A percentile compares a stretch with the other conserved stretches of the same genome.
Evolutionary conservation across 2,888 invertebrate species (phyloP).

Genomic region (Aplocera efformata): DNA sequence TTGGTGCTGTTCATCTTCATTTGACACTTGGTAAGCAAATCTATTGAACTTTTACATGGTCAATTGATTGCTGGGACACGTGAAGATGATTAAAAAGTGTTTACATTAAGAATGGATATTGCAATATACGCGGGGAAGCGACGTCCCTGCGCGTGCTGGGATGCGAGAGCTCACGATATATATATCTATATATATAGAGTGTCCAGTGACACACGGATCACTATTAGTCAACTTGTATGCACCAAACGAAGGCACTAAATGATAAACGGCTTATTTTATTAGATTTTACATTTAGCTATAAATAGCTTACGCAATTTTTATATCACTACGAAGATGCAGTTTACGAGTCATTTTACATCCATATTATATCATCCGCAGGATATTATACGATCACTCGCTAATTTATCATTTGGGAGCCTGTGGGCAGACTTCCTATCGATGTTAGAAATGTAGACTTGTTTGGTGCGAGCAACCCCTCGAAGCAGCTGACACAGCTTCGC

Average conservation of each 20-base stretch:
- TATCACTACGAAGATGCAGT: constrained; percentile 61
- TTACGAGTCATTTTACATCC: constrained; percentile 40
- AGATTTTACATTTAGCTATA: constrained; percentile 33
- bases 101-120: constrained; percentile 28
- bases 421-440: constrained; percentile 63
- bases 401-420: constrained; percentile 77
- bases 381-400: constrained; percentile 57
- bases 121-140: constrained; percentile 7
- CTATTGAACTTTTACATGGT: not conserved
- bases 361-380: constrained; percentile 47
- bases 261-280: constrained; percentile 70
- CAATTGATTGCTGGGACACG: constrained; percentile 8
- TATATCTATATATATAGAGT: constrained; percentile 14
- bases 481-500: constrained; percentile 22
- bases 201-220: constrained; percentile 51
- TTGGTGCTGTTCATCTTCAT: constrained; percentile 22
- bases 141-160: constrained; percentile 20
- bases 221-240: constrained; percentile 60
- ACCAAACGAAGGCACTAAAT: constrained; percentile 75
- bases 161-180: constrained; percentile 28
- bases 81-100: constrained; percentile 16
- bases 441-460: constrained; percentile 57
- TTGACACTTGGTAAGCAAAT: constrained; percentile 10
- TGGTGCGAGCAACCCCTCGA: constrained; percentile 39
- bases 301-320: constrained; percentile 58